Percentiles rank a stretch among this genome's conserved stretches.
phyloP scores from a whole-genome alignment of 2,797 vertebrate genomes.

The Hylomyscus alleni region DNA sequence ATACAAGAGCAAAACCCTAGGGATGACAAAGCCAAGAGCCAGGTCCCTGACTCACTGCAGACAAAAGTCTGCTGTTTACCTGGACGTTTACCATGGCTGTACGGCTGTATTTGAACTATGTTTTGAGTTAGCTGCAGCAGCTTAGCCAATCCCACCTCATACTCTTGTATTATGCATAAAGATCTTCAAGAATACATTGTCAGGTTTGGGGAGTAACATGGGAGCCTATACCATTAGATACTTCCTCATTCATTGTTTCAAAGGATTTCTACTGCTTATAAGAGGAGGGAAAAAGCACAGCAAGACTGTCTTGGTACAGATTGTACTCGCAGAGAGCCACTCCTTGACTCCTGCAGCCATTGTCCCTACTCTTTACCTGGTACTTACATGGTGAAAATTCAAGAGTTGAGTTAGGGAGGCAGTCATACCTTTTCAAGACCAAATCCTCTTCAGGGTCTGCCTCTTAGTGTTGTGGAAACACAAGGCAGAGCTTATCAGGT shows the following conservation, averaged over 20 bases:
- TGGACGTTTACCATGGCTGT: not conserved
- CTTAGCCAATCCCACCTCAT: not conserved
- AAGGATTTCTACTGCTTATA: conserved; percentile 30
- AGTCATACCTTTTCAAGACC: not conserved
- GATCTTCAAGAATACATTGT: not conserved
- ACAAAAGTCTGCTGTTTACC: not conserved
- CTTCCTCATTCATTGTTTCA: not conserved
- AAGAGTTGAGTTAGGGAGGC: not conserved
- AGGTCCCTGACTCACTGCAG: not conserved
- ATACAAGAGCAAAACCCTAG: not conserved
- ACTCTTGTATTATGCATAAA: conserved; percentile 11
- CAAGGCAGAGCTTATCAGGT: not conserved
- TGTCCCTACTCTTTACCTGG: not conserved
- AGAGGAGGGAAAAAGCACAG: not conserved
- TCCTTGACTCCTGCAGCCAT: not conserved
- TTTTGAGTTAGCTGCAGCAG: not conserved
- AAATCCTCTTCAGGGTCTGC: not conserved
- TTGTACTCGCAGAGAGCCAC: not conserved
- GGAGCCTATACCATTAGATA: not conserved
- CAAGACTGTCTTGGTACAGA: not conserved
- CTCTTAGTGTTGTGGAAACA: conserved; percentile 9
- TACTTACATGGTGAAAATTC: not conserved
- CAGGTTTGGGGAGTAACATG: not conserved
- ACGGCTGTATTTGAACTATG: not conserved
- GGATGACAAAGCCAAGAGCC: not conserved